Conservation (phyloP, 2,113 vertebrate species). For the Chionomys nivalis region DNA sequence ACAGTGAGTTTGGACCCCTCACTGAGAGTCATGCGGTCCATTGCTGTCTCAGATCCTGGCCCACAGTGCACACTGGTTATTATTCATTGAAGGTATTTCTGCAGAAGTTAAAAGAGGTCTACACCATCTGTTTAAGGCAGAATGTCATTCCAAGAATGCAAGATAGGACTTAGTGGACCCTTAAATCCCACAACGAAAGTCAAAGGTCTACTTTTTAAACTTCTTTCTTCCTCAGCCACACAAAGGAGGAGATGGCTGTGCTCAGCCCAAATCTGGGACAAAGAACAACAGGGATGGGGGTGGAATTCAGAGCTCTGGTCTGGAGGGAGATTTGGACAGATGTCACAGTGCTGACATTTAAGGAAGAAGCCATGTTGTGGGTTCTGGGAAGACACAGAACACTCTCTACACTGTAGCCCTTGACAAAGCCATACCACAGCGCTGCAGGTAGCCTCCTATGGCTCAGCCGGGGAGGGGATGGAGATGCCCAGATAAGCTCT, state of each 20-base stretch:
- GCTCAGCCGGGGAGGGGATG: background rate
- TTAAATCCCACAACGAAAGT: background rate
- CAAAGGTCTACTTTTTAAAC: background rate
- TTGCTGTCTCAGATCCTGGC: accelerated
- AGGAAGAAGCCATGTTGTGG: background rate
- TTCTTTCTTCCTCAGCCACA: background rate
- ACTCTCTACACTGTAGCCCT: background rate
- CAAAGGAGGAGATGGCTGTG: background rate
- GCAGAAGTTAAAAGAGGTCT: accelerated
- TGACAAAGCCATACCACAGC: background rate
- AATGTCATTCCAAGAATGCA: accelerated
- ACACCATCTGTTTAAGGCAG: accelerated
- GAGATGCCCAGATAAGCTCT: too few species aligned
- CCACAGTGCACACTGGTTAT: accelerated
- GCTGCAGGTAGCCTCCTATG: too few species aligned
- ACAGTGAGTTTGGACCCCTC: background rate
- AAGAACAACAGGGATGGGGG: background rate
- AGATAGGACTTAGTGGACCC: accelerated
- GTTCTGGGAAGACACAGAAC: background rate
- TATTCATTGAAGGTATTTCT: accelerated
- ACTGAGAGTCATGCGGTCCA: accelerated
- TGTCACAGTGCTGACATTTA: background rate
- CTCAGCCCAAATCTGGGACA: too few species aligned
- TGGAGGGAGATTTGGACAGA: background rate
- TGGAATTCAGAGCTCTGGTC: background rate